Evolutionary conservation across 2,888 invertebrate genomes (phyloP), one percentile per base, ranked within the genome.

Genomic region (Euspilapteryx auroguttella): DNA sequence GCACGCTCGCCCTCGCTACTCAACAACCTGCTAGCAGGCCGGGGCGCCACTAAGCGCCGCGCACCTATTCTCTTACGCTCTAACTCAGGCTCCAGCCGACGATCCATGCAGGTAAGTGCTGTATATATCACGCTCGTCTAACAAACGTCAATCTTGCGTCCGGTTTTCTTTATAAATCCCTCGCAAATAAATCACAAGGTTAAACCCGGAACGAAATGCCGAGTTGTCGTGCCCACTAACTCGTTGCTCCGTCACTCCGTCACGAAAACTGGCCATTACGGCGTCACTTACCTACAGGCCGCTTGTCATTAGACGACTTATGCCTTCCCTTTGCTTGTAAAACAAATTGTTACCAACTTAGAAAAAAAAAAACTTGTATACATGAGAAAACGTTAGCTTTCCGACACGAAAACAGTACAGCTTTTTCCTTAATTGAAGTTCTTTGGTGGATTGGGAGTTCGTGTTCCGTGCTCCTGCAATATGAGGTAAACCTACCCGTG

Each of bases 1-100:
- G 95, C 96, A 33, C 85, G 97, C 38, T 94, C 94, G 49, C 96
- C 96, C 21, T 94, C 93, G 31, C 77, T 94, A 46, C 82, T 94
- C 40, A 94, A 93, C 79, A 94, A 94, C 69, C 77, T 94, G 51
- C 79, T 94, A 47, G 92, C 93, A 22, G 93, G 92, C 29, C 82
- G 93, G 37, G 93, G 94, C 23, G 93, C 93, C 33, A 94, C 94
- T 34, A 93, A 94, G 59, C 82, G 94, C 27, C 79, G 94, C 32
- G 90, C 93, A 9, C 92, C 93, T n/a, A 83, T 91, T 64, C 76
- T 94, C 30, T 93, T 93, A 13, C 82, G 94, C 43, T 93, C 93
- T 34, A 92, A 93, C 62, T 90, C 90, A 38, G 89, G 87, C 23
- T 91, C 91, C 34, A 91, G 91, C 55, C 80, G 93, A 38, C 82